These are phyloP conservation scores for Chondrosia reniformis DNA, from an alignment of 37 sponge, comb jelly and placozoan genomes.

Conservation along the genomic window DNA sequence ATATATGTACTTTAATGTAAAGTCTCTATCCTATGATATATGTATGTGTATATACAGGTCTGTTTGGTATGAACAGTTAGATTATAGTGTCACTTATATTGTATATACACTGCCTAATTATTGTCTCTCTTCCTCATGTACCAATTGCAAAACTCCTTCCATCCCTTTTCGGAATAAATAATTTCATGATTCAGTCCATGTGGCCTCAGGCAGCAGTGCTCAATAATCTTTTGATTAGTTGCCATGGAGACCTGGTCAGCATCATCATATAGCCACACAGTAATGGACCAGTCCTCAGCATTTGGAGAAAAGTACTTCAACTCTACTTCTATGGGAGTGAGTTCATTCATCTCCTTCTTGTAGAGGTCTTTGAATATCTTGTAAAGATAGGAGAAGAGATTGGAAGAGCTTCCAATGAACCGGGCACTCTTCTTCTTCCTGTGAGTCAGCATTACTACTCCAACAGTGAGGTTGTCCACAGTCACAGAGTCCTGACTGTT, in stretches of 20 bases:
- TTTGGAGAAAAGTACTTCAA: constrained; percentile 11
- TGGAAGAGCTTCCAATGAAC: not conserved
- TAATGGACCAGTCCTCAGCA: not conserved
- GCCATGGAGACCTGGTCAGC: not conserved
- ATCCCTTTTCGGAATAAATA: not conserved
- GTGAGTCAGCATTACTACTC: not conserved
- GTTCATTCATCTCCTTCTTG: constrained; percentile 2
- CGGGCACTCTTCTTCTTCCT: constrained; percentile 9
- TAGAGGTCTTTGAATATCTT: constrained; percentile 1
- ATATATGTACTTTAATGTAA: too few relatives aligned
- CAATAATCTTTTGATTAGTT: not conserved
- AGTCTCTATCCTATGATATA: too few relatives aligned
- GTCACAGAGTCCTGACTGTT: not conserved
- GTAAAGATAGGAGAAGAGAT: not conserved
- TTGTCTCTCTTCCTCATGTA: too few relatives aligned
- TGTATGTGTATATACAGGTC: too few relatives aligned
- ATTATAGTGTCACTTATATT: too few relatives aligned
- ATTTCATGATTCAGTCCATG: not conserved
- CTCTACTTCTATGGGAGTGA: constrained; percentile 17
- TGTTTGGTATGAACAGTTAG: too few relatives aligned
- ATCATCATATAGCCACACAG: not conserved
- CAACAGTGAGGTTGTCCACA: not conserved
- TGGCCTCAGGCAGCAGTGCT: constrained; percentile 8
- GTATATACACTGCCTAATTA: too few relatives aligned
- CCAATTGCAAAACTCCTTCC: constrained; percentile 13